Conservation (phyloP, 2,113 vertebrate genomes). For the Malurus elegans region DNA sequence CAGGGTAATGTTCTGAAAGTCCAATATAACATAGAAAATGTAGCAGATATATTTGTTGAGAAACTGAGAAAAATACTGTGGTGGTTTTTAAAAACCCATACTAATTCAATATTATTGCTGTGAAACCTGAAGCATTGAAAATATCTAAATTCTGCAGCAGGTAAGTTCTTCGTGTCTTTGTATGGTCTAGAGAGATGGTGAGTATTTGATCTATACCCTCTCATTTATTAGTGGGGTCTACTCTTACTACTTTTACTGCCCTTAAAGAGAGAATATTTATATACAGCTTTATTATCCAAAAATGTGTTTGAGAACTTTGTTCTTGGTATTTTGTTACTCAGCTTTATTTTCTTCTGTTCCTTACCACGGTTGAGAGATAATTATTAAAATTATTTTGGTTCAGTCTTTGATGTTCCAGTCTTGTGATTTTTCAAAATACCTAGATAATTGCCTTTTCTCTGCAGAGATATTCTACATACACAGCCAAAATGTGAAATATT, state of each 20-base stretch:
- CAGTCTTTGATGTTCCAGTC: neutral
- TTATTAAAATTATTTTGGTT: neutral
- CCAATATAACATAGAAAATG: neutral
- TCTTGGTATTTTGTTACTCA: neutral
- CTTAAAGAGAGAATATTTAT: neutral
- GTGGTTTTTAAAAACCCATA: neutral
- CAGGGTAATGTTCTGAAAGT: neutral
- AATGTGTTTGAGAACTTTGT: neutral
- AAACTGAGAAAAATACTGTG: neutral
- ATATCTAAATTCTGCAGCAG: neutral
- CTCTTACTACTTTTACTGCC: neutral
- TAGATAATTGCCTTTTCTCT: neutral
- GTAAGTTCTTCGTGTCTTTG: neutral
- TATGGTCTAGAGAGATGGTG: neutral
- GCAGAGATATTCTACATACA: neutral
- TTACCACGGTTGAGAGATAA: neutral
- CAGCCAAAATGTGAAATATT: neutral
- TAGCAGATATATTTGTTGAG: neutral
- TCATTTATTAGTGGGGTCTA: neutral
- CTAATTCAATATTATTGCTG: neutral
- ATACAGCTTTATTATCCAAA: neutral
- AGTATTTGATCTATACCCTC: neutral
- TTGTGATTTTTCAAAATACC: neutral
- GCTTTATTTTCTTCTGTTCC: neutral
- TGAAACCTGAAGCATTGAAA: neutral